These are phyloP conservation scores for Magallana angulata DNA, from an alignment of 1,140 invertebrate species.

Conservation along the genomic window DNA sequence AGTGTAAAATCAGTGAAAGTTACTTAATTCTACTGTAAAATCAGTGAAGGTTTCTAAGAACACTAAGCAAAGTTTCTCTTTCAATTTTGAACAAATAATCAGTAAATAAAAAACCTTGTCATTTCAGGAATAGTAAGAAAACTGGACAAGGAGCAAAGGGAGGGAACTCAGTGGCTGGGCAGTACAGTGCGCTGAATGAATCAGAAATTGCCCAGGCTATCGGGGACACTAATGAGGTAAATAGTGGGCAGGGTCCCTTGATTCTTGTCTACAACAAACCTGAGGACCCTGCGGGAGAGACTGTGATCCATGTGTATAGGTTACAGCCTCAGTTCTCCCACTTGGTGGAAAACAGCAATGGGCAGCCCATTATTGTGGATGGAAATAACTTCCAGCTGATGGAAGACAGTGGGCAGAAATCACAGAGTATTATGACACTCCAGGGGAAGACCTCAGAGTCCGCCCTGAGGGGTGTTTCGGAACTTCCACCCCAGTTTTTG, in stretches of 20 bases:
- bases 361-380: neutral
- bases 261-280: constrained; percentile 39
- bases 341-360: neutral
- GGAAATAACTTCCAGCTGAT: neutral
- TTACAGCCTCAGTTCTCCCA: constrained; percentile 24
- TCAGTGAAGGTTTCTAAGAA: too few relatives aligned
- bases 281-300: neutral
- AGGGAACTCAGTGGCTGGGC: neutral
- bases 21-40: too few relatives aligned
- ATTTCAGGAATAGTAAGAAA: neutral
- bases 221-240: neutral
- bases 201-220: constrained; percentile 8
- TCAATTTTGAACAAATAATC: neutral
- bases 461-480: neutral
- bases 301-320: constrained; percentile 29
- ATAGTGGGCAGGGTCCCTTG: neutral
- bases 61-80: too few relatives aligned
- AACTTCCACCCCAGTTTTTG: neutral
- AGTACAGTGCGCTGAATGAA: neutral
- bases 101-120: neutral
- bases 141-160: neutral
- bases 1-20: too few relatives aligned
- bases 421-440: neutral
- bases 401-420: neutral
- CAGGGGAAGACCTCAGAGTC: neutral